Conservation (phyloP, 2,888 invertebrate genomes). For the Ophion ellenae region DNA sequence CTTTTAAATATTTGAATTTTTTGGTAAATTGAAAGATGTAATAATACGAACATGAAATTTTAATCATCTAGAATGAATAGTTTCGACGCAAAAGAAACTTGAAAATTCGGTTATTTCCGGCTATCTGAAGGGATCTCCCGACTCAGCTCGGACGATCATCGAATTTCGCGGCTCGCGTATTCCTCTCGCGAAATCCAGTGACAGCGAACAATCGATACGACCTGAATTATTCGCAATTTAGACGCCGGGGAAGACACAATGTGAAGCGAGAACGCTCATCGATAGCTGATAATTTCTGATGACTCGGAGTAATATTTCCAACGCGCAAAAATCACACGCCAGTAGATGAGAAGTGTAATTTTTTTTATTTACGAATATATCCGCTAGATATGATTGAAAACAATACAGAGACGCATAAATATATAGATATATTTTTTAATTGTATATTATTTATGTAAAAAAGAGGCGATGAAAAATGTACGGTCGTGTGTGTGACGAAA, state of each 20-base stretch:
- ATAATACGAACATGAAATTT: too few relatives aligned
- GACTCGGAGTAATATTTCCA: neutral
- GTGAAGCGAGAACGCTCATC: neutral
- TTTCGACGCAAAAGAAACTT: too few relatives aligned
- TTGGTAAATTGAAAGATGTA: too few relatives aligned
- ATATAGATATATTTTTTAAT: neutral
- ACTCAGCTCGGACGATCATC: conserved; percentile 25
- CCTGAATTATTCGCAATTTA: conserved; percentile 36
- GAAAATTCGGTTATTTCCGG: too few relatives aligned
- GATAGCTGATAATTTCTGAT: neutral
- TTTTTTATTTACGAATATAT: neutral
- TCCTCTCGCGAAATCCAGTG: conserved; percentile 29
- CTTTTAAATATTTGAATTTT: too few relatives aligned
- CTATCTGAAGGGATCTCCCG: neutral
- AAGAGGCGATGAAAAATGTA: neutral
- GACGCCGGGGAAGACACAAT: neutral
- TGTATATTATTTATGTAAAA: neutral
- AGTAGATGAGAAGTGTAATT: neutral
- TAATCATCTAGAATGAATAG: too few relatives aligned
- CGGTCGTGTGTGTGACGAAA: neutral
- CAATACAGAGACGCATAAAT: neutral
- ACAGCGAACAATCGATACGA: conserved; percentile 19
- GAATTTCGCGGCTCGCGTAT: conserved; percentile 47
- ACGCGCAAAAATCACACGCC: too few relatives aligned
- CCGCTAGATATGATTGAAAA: neutral